Percentiles rank a stretch among this genome's conserved stretches.
phyloP scores from a whole-genome alignment of 2,797 vertebrate genomes.

The Podargus strigoides region DNA sequence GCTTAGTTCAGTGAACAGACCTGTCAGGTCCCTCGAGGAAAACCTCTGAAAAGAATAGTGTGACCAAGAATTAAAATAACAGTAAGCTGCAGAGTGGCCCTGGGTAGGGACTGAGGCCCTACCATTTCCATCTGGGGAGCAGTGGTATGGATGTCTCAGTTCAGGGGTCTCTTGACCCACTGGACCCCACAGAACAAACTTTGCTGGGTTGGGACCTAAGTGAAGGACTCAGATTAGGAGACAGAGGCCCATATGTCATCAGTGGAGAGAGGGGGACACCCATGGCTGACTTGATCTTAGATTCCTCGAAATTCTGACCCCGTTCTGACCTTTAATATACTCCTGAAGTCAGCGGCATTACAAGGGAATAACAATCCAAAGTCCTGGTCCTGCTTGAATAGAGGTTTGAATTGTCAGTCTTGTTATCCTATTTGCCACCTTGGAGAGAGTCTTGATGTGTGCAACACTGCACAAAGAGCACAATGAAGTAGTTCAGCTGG shows the following conservation, averaged over 20 bases:
- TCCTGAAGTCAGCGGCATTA: background rate
- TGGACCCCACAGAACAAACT: background rate
- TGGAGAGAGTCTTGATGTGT: accelerated
- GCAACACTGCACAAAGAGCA: background rate
- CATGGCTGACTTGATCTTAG: background rate
- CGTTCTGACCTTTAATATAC: background rate
- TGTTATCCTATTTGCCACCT: background rate
- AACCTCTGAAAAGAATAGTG: background rate
- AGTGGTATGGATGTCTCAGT: background rate
- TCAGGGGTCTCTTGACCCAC: background rate
- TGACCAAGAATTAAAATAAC: background rate
- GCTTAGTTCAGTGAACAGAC: background rate
- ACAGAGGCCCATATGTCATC: background rate
- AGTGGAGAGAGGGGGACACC: accelerated
- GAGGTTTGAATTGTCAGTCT: background rate
- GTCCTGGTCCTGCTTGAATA: background rate
- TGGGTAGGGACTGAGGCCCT: background rate
- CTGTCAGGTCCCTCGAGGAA: background rate
- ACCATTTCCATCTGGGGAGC: background rate
- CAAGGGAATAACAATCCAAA: background rate
- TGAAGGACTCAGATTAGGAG: background rate
- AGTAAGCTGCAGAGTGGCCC: background rate
- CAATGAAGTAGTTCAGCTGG: background rate
- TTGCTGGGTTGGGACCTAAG: background rate
- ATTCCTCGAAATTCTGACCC: background rate